phyloP scores from a whole-genome alignment of 1,140 invertebrate genomes.

The Phymorhynchus buccinoides region DNA sequence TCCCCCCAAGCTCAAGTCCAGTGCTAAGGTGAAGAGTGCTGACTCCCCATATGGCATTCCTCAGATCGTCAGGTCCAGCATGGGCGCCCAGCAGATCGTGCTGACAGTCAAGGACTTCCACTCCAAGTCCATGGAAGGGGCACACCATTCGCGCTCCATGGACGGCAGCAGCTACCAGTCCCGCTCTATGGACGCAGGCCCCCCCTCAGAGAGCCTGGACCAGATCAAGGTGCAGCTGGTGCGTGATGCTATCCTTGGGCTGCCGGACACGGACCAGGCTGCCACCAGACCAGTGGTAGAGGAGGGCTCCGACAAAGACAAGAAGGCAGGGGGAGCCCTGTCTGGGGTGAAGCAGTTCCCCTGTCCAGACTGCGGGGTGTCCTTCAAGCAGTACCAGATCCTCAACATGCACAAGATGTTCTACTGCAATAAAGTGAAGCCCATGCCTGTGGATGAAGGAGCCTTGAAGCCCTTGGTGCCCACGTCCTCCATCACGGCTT shows the following conservation, averaged over 20 bases:
- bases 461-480: background rate
- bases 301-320: background rate
- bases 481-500: background rate
- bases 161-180: constrained; percentile 21
- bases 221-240: constrained; percentile 26
- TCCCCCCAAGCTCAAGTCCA: constrained; percentile 10
- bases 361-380: constrained; percentile 51
- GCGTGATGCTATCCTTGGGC: constrained; percentile 22
- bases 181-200: constrained; percentile 18
- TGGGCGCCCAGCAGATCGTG: constrained; percentile 30
- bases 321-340: background rate
- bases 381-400: constrained; percentile 55
- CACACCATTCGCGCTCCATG: background rate
- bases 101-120: constrained; percentile 37
- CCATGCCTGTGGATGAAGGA: background rate
- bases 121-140: constrained; percentile 30
- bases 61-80: constrained; percentile 17
- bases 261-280: background rate
- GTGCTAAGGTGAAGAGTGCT: constrained; percentile 26
- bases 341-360: constrained; percentile 31
- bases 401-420: constrained; percentile 56
- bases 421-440: constrained; percentile 53
- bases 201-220: constrained; percentile 8
- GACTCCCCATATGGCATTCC: background rate
- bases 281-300: background rate